These are phyloP conservation scores for Elmis aenea DNA, from an alignment of 2,888 invertebrate genomes.

Conservation along the genomic window DNA sequence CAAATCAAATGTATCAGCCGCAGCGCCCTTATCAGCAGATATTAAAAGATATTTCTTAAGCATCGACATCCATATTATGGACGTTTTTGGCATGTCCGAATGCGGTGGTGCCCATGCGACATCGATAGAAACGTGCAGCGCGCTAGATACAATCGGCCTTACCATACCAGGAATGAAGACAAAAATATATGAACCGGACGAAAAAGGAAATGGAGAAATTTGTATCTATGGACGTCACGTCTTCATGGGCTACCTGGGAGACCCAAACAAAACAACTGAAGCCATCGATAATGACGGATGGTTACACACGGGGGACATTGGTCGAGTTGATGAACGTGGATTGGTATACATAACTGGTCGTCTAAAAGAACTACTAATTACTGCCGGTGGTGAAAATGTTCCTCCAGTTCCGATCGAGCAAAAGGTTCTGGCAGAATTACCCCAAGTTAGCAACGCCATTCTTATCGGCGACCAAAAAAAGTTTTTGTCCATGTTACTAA, in stretches of 20 bases:
- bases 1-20: constrained; percentile 65
- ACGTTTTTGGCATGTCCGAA: constrained; percentile 88
- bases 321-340: constrained; percentile 69
- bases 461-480: constrained; percentile 83
- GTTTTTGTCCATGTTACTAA: constrained; percentile 77
- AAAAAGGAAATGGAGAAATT: constrained; percentile 78
- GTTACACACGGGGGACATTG: constrained; percentile 86
- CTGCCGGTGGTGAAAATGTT: constrained; percentile 91
- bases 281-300: constrained; percentile 76
- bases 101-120: constrained; percentile 75
- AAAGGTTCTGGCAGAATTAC: constrained; percentile 66
- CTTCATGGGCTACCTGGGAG: constrained; percentile 86
- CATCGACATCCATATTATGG: constrained; percentile 76
- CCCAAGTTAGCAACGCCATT: constrained; percentile 75
- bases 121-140: constrained; percentile 51
- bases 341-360: constrained; percentile 48
- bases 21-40: constrained; percentile 80
- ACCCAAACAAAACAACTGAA: constrained; percentile 69
- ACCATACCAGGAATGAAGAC: constrained; percentile 65
- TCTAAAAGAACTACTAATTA: constrained; percentile 72
- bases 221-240: constrained; percentile 81
- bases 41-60: constrained; percentile 85
- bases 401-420: constrained; percentile 87
- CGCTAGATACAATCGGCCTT: constrained; percentile 69
- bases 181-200: constrained; percentile 63